These are phyloP conservation scores for Dufourea novaeangliae DNA, from an alignment of 1,140 invertebrate species.

Conservation along the genomic window DNA sequence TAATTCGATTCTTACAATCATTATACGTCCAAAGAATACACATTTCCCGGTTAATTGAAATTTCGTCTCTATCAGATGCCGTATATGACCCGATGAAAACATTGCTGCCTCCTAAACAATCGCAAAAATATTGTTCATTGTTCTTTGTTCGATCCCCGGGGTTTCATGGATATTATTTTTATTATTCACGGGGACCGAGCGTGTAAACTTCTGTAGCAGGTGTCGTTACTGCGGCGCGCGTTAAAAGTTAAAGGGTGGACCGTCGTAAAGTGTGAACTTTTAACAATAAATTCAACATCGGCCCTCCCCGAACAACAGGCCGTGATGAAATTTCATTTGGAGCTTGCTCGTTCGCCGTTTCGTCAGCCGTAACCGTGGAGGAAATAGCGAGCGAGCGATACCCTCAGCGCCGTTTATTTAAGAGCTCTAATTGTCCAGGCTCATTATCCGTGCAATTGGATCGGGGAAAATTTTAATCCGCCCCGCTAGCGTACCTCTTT, in stretches of 20 bases:
- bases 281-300: neutral
- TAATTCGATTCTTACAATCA: no score
- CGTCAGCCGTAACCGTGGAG: neutral
- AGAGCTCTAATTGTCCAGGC: conserved; percentile 39
- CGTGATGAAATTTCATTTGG: conserved; percentile 32
- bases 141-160: neutral
- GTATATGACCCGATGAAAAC: no score
- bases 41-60: no score
- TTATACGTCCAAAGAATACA: no score
- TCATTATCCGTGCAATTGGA: conserved; percentile 41
- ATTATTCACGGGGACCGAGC: neutral
- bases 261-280: neutral
- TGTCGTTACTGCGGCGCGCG: neutral
- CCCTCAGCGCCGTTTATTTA: conserved; percentile 24
- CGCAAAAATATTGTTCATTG: neutral
- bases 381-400: neutral
- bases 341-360: neutral
- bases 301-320: neutral
- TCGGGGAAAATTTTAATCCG: conserved; percentile 39
- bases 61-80: no score
- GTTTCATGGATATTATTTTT: neutral
- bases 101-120: neutral
- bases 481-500: neutral
- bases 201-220: neutral
- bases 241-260: neutral